A percentile compares a stretch with the other conserved stretches of the same genome.
phyloP scores from a whole-genome alignment of 37 sponge, comb jelly and placozoan species.

The Chondrosia reniformis region DNA sequence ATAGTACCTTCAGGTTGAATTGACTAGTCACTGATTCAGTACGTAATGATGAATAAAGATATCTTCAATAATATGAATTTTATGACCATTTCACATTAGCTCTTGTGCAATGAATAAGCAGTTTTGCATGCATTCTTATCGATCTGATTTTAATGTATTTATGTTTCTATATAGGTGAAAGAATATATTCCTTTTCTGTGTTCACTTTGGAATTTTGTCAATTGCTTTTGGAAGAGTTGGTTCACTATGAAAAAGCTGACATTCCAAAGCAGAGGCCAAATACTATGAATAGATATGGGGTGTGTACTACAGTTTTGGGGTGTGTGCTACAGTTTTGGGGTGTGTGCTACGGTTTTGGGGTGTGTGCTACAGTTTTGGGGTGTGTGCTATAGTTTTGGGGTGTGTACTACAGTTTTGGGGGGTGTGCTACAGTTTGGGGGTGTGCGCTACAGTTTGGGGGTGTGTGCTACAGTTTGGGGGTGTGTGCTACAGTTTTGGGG shows the following conservation, averaged over 20 bases:
- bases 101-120: no score
- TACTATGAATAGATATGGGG: conserved; percentile 82
- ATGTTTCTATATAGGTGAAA: conserved; percentile 20
- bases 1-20: no score
- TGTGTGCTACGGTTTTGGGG: neutral
- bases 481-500: neutral
- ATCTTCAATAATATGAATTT: no score
- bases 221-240: conserved; percentile 56
- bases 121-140: no score
- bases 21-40: no score
- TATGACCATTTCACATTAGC: no score
- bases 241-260: conserved; percentile 51
- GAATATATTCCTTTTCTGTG: conserved; percentile 64
- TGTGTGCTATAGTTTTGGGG: neutral
- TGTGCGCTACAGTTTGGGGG: neutral
- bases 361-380: neutral
- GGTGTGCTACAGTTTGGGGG: neutral
- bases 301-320: neutral
- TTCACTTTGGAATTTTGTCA: conserved; percentile 55
- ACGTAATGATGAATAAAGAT: no score
- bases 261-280: conserved; percentile 80
- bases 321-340: neutral
- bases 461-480: neutral
- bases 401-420: neutral
- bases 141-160: neutral